Evolutionary conservation across 37 sponge, comb jelly and placozoan genomes (phyloP).

Genomic region (Hormiphora californensis): DNA sequence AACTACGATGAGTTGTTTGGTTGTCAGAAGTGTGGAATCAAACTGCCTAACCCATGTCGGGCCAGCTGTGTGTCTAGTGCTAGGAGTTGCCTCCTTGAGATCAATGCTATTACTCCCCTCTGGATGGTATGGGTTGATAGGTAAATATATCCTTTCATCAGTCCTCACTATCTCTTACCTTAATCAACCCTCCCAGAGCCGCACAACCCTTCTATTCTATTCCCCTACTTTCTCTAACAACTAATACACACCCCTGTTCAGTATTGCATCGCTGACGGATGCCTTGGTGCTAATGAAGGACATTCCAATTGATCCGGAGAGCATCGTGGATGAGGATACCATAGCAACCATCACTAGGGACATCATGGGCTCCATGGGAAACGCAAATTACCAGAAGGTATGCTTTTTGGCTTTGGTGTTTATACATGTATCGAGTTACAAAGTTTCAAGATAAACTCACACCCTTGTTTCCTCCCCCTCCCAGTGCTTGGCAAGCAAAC

Average conservation of each 20-base stretch:
- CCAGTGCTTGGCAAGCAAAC: no score
- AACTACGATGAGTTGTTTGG: neutral
- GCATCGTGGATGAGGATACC: neutral
- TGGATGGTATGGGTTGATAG: constrained; percentile 7
- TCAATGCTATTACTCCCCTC: neutral
- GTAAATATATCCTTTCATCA: neutral
- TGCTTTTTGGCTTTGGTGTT: neutral
- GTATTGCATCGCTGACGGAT: neutral
- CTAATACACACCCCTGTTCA: no score
- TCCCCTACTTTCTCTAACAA: neutral
- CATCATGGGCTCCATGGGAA: constrained; percentile 22
- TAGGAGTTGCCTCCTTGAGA: neutral
- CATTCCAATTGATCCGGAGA: constrained; percentile 21
- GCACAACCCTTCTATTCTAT: neutral
- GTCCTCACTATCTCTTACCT: no score
- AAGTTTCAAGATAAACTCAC: neutral
- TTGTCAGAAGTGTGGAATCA: neutral
- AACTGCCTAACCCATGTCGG: neutral
- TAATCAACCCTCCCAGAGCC: no score
- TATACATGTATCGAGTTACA: neutral
- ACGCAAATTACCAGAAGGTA: constrained; percentile 7
- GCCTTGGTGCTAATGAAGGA: constrained; percentile 43
- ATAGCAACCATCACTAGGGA: neutral
- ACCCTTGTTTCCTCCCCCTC: no score
- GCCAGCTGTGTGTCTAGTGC: neutral